Conservation (phyloP, 2,797 vertebrate species). For the Eulemur rubriventer region DNA sequence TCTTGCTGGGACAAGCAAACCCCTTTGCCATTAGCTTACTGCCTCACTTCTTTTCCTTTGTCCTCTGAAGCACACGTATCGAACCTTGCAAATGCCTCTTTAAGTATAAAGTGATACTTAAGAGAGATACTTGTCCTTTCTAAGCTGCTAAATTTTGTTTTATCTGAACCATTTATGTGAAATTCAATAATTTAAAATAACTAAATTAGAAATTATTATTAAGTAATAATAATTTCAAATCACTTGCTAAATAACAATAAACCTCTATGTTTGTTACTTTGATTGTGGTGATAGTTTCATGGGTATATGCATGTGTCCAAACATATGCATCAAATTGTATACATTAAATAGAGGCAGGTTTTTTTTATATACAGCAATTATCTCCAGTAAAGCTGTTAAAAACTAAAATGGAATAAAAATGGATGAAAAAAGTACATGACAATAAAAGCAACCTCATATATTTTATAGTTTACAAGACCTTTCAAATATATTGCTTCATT, state of each 20-base stretch:
- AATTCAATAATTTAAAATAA: neutral
- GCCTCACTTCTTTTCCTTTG: neutral
- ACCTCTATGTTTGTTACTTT: neutral
- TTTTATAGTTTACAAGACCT: neutral
- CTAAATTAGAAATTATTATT: neutral
- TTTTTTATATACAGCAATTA: neutral
- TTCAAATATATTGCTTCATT: neutral
- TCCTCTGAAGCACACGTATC: neutral
- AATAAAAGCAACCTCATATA: neutral
- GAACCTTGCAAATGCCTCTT: neutral
- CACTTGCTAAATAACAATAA: neutral
- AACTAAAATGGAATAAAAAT: neutral
- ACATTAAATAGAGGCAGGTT: neutral
- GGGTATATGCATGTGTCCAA: neutral
- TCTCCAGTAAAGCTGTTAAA: neutral
- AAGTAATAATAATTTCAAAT: neutral
- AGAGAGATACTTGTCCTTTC: neutral
- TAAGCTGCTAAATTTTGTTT: neutral
- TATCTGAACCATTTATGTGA: neutral
- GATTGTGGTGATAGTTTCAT: neutral
- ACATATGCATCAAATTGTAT: neutral
- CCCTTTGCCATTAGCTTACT: neutral
- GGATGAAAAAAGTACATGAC: neutral
- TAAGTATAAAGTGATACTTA: neutral
- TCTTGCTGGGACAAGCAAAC: neutral